A percentile compares a stretch with the other conserved stretches of the same genome.
Conservation (phyloP, 2,113 vertebrate species). For the Cavia aperea region DNA sequence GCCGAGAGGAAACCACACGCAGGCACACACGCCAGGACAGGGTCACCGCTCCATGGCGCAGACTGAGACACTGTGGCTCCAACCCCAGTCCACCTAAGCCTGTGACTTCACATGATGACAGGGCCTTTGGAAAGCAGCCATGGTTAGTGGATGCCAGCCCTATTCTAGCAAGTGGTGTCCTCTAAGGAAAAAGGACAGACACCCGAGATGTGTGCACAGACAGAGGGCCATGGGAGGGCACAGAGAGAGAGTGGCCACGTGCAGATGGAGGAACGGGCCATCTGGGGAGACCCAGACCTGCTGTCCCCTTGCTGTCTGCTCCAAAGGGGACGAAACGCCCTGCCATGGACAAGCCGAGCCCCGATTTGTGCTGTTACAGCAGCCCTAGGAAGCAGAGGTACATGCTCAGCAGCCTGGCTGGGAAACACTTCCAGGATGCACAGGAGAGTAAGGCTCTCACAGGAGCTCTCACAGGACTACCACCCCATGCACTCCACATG, state of each 20-base stretch:
- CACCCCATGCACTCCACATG: background rate
- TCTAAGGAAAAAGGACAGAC: background rate
- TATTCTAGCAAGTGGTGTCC: background rate
- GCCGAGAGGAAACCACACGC: background rate
- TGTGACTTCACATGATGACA: background rate
- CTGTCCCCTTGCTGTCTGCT: background rate
- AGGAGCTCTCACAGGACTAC: background rate
- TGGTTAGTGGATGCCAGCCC: background rate
- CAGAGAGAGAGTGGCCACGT: background rate
- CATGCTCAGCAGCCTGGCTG: background rate
- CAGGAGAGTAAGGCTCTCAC: background rate
- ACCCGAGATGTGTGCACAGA: background rate
- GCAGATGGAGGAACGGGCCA: background rate
- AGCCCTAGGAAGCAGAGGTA: background rate
- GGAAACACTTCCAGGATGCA: background rate
- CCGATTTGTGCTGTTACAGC: background rate
- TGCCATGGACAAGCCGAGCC: background rate
- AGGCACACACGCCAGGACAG: background rate
- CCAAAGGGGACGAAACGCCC: background rate
- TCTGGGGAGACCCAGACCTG: background rate
- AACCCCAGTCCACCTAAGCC: background rate
- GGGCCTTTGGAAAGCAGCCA: background rate
- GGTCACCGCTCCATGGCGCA: background rate
- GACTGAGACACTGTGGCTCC: background rate
- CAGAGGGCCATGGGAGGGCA: background rate